These are phyloP conservation scores for Bryconaethiops microstoma DNA, from an alignment of 2,797 vertebrate genomes.

Conservation along the genomic window DNA sequence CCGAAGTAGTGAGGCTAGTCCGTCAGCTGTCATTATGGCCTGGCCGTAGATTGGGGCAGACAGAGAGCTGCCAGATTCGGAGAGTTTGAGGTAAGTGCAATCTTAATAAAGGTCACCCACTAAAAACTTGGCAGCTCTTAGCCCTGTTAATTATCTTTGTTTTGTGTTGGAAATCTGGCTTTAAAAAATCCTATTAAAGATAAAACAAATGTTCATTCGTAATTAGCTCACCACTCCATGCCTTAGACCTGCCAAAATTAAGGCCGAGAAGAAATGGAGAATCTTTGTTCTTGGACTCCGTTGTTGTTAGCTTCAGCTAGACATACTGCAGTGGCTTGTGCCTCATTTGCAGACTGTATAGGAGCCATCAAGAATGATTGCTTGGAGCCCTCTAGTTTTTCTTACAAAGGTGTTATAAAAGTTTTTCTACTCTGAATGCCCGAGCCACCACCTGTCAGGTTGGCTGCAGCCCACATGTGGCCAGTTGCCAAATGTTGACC, in stretches of 20 bases:
- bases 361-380: constrained; percentile 7
- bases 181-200: constrained; percentile 39
- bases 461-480: constrained; percentile 15
- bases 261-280: constrained; percentile 23
- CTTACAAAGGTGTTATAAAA: neutral
- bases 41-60: constrained; percentile 66
- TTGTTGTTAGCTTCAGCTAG: constrained; percentile 15
- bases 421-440: constrained; percentile 7
- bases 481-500: constrained; percentile 22
- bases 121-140: constrained; percentile 49
- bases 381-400: neutral
- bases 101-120: constrained; percentile 51
- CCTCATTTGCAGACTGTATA: constrained; percentile 33
- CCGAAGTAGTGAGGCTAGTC: constrained; percentile 64
- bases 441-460: constrained; percentile 43
- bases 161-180: constrained; percentile 44
- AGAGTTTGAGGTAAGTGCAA: constrained; percentile 11
- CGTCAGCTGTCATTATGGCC: constrained; percentile 66
- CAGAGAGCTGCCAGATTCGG: constrained; percentile 64
- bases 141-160: constrained; percentile 56
- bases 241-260: constrained; percentile 33
- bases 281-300: constrained; percentile 3
- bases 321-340: neutral
- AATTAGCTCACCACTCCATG: constrained; percentile 39
- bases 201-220: constrained; percentile 49